Evolutionary conservation across 2,797 vertebrate genomes (phyloP).

Genomic region (Crocodylus rhombifer): DNA sequence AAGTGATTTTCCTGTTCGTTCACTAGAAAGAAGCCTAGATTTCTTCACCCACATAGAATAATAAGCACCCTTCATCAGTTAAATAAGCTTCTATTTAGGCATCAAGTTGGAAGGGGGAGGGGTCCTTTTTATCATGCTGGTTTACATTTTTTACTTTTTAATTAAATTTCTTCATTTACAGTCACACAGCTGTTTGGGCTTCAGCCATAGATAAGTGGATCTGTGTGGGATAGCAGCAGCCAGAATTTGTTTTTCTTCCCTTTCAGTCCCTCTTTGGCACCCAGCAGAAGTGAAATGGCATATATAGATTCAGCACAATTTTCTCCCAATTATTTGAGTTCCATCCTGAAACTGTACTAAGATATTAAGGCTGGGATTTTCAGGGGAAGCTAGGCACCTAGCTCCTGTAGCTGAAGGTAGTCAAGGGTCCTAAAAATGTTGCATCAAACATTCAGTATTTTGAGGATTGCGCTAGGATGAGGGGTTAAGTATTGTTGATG

Average conservation of each 20-base stretch:
- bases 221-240: constrained; percentile 40
- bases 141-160: constrained; percentile 63
- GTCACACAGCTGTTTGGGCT: constrained; percentile 60
- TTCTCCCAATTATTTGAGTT: constrained; percentile 18
- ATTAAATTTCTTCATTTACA: constrained; percentile 65
- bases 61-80: constrained; percentile 55
- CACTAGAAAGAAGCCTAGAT: constrained; percentile 7
- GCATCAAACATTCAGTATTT: background rate
- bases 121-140: background rate
- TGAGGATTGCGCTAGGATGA: background rate
- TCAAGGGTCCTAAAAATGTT: accelerated
- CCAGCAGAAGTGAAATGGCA: constrained; percentile 43
- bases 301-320: constrained; percentile 28
- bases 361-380: constrained; percentile 20
- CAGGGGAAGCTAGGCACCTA: background rate
- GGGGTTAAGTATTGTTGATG: background rate
- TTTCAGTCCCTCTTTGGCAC: constrained; percentile 19
- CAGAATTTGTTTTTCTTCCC: constrained; percentile 44
- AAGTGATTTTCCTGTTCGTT: constrained; percentile 44
- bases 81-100: constrained; percentile 56
- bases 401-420: background rate
- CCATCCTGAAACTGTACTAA: background rate
- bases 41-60: constrained; percentile 23
- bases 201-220: constrained; percentile 59
- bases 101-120: constrained; percentile 32